Evolutionary conservation across 2,888 invertebrate species (phyloP).

Genomic region (Drosophila lutescens): DNA sequence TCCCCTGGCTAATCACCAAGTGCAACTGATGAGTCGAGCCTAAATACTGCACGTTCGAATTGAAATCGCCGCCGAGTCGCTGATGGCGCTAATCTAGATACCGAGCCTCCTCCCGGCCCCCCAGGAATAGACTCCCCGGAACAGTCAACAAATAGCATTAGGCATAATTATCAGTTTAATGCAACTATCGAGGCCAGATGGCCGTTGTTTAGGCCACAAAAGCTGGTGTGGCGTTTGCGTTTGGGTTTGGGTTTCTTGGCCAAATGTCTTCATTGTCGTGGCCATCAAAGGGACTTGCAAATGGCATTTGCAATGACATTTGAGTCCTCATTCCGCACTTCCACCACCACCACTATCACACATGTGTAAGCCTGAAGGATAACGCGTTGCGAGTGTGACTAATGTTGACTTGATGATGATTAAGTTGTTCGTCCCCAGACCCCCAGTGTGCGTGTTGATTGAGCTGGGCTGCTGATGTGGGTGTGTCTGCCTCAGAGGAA

Average conservation of each 20-base stretch:
- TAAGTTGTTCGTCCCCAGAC: constrained; percentile 66
- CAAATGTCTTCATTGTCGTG: constrained; percentile 63
- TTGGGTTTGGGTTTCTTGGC: constrained; percentile 41
- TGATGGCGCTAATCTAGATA: constrained; percentile 56
- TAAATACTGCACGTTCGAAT: constrained; percentile 47
- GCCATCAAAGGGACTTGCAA: constrained; percentile 75
- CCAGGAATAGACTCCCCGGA: constrained; percentile 1
- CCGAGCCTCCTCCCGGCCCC: constrained; percentile 7
- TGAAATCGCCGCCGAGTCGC: constrained; percentile 40
- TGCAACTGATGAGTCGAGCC: constrained; percentile 61
- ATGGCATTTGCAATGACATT: constrained; percentile 69
- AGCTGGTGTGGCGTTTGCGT: neutral
- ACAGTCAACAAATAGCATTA: constrained; percentile 55
- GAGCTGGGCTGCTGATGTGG: constrained; percentile 40
- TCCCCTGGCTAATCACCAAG: constrained; percentile 52
- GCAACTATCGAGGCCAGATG: constrained; percentile 45
- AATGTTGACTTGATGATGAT: constrained; percentile 76
- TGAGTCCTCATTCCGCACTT: constrained; percentile 40
- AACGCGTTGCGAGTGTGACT: constrained; percentile 70
- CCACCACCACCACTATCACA: neutral
- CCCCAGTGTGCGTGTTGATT: constrained; percentile 58
- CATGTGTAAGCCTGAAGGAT: constrained; percentile 51
- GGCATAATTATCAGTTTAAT: constrained; percentile 67
- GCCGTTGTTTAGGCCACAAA: constrained; percentile 13
- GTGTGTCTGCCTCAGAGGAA: constrained; percentile 45